Evolutionary conservation across 2,888 invertebrate species (phyloP).

Genomic region (Eupithecia subumbrata): DNA sequence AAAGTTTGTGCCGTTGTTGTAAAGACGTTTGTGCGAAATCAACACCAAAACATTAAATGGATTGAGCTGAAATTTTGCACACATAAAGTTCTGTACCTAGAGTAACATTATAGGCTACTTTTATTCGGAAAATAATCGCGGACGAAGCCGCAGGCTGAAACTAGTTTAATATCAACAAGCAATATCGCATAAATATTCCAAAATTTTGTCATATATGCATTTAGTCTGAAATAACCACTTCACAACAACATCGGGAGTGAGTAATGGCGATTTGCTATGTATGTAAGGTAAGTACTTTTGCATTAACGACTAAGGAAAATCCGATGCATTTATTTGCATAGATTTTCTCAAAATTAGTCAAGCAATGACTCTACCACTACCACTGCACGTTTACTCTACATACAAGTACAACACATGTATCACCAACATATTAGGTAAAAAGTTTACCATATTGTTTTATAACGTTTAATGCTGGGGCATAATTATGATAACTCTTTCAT

Average conservation of each 20-base stretch:
- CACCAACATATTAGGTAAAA: background rate
- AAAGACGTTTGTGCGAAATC: background rate
- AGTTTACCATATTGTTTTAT: background rate
- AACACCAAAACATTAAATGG: background rate
- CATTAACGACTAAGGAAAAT: conserved; percentile 2
- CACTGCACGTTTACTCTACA: background rate
- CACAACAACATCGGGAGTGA: background rate
- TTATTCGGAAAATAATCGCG: background rate
- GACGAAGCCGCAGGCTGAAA: background rate
- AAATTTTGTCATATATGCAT: background rate
- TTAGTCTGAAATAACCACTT: background rate
- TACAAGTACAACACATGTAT: background rate
- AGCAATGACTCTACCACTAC: conserved; percentile 15
- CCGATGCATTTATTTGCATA: conserved; percentile 14
- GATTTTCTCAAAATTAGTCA: conserved; percentile 19
- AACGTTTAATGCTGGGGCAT: background rate
- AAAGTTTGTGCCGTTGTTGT: background rate
- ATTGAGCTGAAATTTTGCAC: background rate
- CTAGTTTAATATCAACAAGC: background rate
- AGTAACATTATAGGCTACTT: background rate
- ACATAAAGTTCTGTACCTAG: background rate
- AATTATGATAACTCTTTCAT: background rate
- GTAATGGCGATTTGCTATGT: background rate
- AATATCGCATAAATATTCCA: background rate
- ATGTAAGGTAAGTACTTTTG: background rate